Evolutionary conservation across 2,113 vertebrate species (phyloP).

Genomic region (Ceyx margarethae): DNA sequence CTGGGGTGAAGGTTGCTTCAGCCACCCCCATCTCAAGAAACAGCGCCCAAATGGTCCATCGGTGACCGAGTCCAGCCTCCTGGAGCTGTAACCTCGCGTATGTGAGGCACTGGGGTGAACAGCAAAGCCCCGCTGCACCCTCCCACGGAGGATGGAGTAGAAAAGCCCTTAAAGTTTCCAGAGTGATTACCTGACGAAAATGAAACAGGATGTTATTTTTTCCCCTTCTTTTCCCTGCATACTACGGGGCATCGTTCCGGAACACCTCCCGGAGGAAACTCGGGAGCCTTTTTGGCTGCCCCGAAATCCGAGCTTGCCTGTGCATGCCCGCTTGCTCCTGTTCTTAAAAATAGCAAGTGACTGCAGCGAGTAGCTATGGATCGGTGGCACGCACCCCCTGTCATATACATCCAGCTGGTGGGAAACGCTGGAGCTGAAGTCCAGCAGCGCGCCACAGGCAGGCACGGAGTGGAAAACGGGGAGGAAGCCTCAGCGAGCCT

Average conservation of each 20-base stretch:
- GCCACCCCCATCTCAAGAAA: background rate
- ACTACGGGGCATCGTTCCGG: background rate
- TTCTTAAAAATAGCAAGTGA: conserved; percentile 16
- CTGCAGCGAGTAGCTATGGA: background rate
- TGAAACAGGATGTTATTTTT: background rate
- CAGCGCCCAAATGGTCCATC: rapidly evolving
- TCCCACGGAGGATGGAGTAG: background rate
- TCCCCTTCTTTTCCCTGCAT: background rate
- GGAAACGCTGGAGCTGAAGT: background rate
- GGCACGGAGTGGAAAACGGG: background rate
- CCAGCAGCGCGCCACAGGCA: background rate
- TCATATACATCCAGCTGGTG: background rate
- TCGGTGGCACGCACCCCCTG: background rate
- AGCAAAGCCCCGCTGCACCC: background rate
- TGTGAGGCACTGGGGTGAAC: background rate
- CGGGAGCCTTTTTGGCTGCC: background rate
- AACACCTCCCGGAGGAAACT: background rate
- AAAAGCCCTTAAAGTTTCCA: background rate
- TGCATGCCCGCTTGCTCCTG: background rate
- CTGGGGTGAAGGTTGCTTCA: no score
- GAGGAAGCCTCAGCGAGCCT: background rate
- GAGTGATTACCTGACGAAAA: background rate
- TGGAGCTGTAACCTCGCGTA: rapidly evolving
- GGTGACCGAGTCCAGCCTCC: rapidly evolving
- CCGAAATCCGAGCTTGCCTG: background rate